Percentiles rank a stretch among this genome's conserved stretches.
Evolutionary conservation across 2,888 invertebrate species (phyloP).

Genomic region (Hedya salicella): DNA sequence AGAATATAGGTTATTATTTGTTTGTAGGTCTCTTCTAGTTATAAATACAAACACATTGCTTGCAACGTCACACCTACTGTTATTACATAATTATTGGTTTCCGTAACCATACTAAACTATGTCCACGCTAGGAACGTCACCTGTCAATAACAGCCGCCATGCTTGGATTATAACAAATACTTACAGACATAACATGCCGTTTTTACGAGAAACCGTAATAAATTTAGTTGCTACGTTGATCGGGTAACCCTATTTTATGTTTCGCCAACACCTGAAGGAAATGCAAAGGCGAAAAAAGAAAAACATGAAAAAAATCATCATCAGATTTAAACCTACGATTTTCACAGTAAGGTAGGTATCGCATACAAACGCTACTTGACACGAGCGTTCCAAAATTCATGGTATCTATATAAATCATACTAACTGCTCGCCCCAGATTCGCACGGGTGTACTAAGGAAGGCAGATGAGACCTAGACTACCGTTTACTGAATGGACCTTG

Average conservation of each 20-base stretch:
- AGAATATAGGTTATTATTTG: too few species aligned
- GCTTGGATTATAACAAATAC: neutral
- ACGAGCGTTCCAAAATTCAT: too few species aligned
- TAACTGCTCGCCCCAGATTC: too few species aligned
- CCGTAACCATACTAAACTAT: neutral
- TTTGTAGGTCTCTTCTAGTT: too few species aligned
- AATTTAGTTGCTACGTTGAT: slow-evolving; percentile 10
- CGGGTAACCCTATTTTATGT: neutral
- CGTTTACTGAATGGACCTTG: too few species aligned
- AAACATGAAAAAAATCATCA: neutral
- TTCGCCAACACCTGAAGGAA: slow-evolving; percentile 6
- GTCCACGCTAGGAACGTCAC: neutral
- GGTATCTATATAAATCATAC: too few species aligned
- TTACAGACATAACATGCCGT: neutral
- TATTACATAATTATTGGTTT: neutral
- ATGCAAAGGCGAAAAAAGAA: neutral
- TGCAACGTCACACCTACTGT: neutral
- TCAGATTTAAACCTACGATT: too few species aligned
- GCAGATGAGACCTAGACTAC: too few species aligned
- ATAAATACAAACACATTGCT: too few species aligned
- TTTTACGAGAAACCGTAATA: slow-evolving; percentile 26
- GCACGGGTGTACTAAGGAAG: too few species aligned
- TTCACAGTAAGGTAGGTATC: too few species aligned
- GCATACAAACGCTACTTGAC: too few species aligned
- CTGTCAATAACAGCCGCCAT: neutral